Conservation (phyloP, 2,888 invertebrate genomes). For the Philopedon plagiatum region DNA sequence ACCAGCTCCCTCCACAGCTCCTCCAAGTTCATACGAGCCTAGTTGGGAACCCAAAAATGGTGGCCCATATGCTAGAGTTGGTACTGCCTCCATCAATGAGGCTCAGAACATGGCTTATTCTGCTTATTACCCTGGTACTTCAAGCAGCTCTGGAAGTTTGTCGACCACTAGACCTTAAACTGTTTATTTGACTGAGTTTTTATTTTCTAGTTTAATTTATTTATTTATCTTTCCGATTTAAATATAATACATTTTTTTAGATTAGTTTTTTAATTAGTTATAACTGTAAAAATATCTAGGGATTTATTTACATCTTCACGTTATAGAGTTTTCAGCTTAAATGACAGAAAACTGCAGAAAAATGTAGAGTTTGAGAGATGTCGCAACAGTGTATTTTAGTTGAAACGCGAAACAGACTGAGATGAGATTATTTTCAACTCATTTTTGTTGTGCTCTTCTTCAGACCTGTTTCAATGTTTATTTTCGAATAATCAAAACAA, state of each 20-base stretch:
- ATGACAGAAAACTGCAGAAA: too few relatives aligned
- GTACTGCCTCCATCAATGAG: conserved; percentile 72
- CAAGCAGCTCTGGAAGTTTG: conserved; percentile 72
- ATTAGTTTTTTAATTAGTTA: too few relatives aligned
- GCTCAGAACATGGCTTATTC: conserved; percentile 79
- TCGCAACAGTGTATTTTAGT: too few relatives aligned
- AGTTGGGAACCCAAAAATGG: conserved; percentile 82
- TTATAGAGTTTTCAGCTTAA: too few relatives aligned
- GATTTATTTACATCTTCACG: too few relatives aligned
- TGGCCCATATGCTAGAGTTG: conserved; percentile 82
- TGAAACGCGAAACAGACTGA: too few relatives aligned
- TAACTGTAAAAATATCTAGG: too few relatives aligned
- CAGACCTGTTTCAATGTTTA: too few relatives aligned
- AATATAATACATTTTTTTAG: background rate
- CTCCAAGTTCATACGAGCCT: conserved; percentile 78
- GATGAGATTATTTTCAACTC: too few relatives aligned
- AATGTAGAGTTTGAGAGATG: too few relatives aligned
- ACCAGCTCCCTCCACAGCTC: conserved; percentile 70
- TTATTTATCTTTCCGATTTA: conserved; percentile 39
- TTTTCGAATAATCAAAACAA: too few relatives aligned
- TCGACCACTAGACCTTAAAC: conserved; percentile 68
- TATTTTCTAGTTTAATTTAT: conserved; percentile 34
- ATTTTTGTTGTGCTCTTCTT: too few relatives aligned
- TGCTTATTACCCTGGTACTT: conserved; percentile 79
- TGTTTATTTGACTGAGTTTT: conserved; percentile 34